phyloP scores from a whole-genome alignment of 2,888 invertebrate species.

The Drosophila eohydei region DNA sequence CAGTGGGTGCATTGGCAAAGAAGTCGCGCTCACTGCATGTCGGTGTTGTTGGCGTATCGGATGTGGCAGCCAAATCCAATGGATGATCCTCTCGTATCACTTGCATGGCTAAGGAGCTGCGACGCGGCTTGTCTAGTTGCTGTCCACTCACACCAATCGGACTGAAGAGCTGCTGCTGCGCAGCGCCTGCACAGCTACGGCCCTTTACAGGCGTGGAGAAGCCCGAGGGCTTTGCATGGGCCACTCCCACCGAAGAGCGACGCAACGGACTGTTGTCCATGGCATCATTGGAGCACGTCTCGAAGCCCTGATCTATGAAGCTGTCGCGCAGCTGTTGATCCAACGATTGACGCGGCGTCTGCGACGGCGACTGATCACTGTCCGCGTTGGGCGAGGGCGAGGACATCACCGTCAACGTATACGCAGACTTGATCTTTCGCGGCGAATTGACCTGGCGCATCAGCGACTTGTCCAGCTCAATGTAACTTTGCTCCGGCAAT shows the following conservation, averaged over 20 bases:
- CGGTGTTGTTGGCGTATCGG: conserved; percentile 48
- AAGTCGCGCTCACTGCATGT: conserved; percentile 64
- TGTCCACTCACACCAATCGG: conserved; percentile 48
- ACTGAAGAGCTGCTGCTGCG: conserved; percentile 68
- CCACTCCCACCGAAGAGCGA: conserved; percentile 28
- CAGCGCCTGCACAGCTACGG: conserved; percentile 19
- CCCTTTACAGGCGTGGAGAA: conserved; percentile 79
- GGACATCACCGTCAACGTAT: conserved; percentile 78
- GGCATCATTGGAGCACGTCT: conserved; percentile 79
- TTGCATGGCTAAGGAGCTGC: conserved; percentile 81
- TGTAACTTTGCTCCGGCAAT: conserved; percentile 51
- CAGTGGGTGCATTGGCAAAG: conserved; percentile 65
- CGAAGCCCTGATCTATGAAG: conserved; percentile 82
- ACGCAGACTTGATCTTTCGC: conserved; percentile 77
- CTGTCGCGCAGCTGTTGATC: conserved; percentile 62
- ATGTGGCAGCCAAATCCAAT: conserved; percentile 52
- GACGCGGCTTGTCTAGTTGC: conserved; percentile 65
- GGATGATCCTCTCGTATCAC: conserved; percentile 82
- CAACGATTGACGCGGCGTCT: conserved; percentile 58
- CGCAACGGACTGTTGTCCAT: conserved; percentile 74
- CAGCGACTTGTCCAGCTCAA: conserved; percentile 68
- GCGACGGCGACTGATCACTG: conserved; percentile 71
- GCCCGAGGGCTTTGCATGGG: conserved; percentile 43
- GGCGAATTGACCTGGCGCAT: conserved; percentile 79
- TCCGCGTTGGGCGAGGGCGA: conserved; percentile 77